These are phyloP conservation scores for Rhabditophanes sp. DNA, from an alignment of 2,888 invertebrate species.

Conservation along the genomic window DNA sequence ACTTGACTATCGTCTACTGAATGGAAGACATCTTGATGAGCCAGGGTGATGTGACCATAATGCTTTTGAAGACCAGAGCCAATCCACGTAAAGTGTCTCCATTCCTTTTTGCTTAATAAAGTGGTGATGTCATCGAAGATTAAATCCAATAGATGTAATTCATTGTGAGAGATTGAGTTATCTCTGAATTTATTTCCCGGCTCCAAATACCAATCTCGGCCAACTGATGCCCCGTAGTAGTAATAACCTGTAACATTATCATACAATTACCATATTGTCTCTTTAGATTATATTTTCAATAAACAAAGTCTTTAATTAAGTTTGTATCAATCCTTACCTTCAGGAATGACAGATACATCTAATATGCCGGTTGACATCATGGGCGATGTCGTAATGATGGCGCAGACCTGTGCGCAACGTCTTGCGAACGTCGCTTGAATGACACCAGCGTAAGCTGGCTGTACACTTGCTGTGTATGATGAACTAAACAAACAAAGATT, in stretches of 20 bases:
- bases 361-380: slow-evolving; percentile 38
- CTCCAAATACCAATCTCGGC: slow-evolving; percentile 43
- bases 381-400: slow-evolving; percentile 43
- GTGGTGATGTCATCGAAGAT: slow-evolving; percentile 26
- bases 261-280: too few species aligned
- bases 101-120: slow-evolving; percentile 29
- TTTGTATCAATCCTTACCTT: too few species aligned
- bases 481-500: too few species aligned
- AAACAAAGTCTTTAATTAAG: too few species aligned
- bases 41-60: slow-evolving; percentile 37
- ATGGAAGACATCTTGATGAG: slow-evolving; percentile 19
- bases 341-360: slow-evolving; percentile 32
- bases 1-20: slow-evolving; percentile 10
- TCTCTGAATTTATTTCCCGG: slow-evolving; percentile 42
- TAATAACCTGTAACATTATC: too few species aligned
- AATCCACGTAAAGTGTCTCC: slow-evolving; percentile 37
- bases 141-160: slow-evolving; percentile 28
- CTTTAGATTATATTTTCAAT: too few species aligned
- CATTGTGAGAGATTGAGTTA: slow-evolving; percentile 24
- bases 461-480: slow-evolving; percentile 40
- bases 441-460: slow-evolving; percentile 44
- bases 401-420: slow-evolving; percentile 41
- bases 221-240: slow-evolving; percentile 42
- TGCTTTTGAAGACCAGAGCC: slow-evolving; percentile 43
- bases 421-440: slow-evolving; percentile 34